Conservation (phyloP, 2,797 vertebrate genomes). For the Rhodeus uyekii region DNA sequence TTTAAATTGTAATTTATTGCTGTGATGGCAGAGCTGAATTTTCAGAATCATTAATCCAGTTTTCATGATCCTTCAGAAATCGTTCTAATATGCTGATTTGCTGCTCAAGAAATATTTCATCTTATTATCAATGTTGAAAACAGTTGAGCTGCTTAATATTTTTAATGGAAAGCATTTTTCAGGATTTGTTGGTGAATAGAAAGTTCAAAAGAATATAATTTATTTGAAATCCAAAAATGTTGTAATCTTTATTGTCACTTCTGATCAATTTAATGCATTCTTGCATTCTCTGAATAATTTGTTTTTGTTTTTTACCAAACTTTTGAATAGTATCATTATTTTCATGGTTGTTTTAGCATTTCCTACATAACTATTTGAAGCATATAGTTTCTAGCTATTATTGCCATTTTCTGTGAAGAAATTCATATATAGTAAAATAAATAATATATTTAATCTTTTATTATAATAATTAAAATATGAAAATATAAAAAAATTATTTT, state of each 20-base stretch:
- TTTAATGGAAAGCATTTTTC: neutral
- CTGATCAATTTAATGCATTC: neutral
- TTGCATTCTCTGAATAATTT: too few species aligned
- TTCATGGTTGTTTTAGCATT: neutral
- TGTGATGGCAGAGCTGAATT: neutral
- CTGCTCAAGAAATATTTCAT: neutral
- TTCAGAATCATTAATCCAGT: too few species aligned
- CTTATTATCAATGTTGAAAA: neutral
- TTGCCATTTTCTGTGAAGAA: neutral
- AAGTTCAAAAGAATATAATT: neutral
- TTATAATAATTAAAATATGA: too few species aligned
- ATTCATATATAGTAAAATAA: too few species aligned
- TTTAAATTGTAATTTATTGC: neutral
- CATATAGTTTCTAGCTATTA: neutral
- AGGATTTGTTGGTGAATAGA: neutral
- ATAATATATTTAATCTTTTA: too few species aligned
- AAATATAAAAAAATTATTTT: too few species aligned
- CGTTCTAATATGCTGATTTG: neutral
- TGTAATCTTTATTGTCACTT: neutral
- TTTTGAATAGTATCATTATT: neutral
- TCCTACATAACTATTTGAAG: neutral
- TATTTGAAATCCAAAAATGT: neutral
- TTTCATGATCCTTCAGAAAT: neutral
- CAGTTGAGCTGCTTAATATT: neutral
- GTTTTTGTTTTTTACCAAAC: too few species aligned